Percentiles rank a stretch among this genome's conserved stretches.
Evolutionary conservation across 2,113 vertebrate species (phyloP).

Genomic region (Tilapia sparmanii): DNA sequence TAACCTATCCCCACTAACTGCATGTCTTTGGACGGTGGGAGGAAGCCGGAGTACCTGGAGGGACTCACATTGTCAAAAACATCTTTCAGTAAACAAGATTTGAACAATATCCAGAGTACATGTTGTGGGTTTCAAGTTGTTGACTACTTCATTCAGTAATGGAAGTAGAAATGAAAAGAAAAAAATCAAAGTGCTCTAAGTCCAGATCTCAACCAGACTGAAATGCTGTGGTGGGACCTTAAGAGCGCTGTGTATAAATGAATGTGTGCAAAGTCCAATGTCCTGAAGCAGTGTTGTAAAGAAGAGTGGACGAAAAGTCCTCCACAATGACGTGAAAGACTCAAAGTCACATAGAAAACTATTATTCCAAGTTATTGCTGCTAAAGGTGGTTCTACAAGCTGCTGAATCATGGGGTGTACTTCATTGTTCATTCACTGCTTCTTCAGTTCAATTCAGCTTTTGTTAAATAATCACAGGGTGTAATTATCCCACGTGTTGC

Average conservation of each 20-base stretch:
- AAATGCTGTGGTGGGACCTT: neutral
- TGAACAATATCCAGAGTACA: neutral
- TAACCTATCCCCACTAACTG: neutral
- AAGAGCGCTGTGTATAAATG: rapidly evolving
- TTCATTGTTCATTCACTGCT: neutral
- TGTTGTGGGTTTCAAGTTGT: neutral
- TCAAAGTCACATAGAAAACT: neutral
- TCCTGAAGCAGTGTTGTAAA: neutral
- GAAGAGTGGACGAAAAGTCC: neutral
- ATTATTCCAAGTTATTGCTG: neutral
- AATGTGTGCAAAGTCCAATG: neutral
- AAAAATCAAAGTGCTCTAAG: neutral
- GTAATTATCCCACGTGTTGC: neutral
- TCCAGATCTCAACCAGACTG: neutral
- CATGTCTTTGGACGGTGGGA: neutral
- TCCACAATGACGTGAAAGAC: neutral
- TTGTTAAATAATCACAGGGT: neutral
- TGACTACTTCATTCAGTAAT: neutral
- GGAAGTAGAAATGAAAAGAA: neutral
- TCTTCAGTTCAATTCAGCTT: neutral
- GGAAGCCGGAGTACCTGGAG: rapidly evolving
- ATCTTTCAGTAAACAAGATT: neutral
- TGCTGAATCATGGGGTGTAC: neutral
- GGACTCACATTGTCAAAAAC: neutral
- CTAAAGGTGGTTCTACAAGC: neutral